These are phyloP conservation scores for Tychaedon coryphoeus DNA, from an alignment of 2,113 vertebrate species.

Conservation along the genomic window DNA sequence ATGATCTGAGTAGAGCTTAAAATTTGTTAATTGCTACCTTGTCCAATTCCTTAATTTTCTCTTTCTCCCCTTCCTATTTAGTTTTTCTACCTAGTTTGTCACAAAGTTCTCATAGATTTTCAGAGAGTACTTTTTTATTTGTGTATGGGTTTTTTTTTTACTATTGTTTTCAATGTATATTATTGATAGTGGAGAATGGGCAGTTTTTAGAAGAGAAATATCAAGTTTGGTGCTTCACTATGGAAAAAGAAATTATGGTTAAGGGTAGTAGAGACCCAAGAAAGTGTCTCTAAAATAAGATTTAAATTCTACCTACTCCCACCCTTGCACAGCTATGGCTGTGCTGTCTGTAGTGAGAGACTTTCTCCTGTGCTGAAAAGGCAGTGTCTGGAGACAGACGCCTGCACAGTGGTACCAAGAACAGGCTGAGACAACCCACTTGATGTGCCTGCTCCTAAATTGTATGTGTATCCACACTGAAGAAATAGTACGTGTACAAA, in stretches of 20 bases:
- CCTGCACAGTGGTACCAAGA: background rate
- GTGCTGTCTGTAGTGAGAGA: background rate
- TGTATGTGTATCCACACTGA: background rate
- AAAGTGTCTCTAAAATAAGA: background rate
- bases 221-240: background rate
- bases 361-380: background rate
- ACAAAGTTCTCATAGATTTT: background rate
- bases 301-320: conserved; percentile 15
- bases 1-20: background rate
- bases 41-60: background rate
- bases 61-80: background rate
- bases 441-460: conserved; percentile 31
- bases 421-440: background rate
- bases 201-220: background rate
- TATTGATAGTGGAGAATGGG: background rate
- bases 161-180: background rate
- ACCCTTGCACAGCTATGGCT: background rate
- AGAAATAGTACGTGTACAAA: background rate
- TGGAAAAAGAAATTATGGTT: background rate
- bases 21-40: background rate
- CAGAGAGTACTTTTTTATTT: background rate
- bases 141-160: rapidly evolving
- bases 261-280: background rate
- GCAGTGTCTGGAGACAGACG: background rate
- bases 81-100: background rate